Conservation (phyloP, 2,888 invertebrate genomes). For the Pandemis heparana region DNA sequence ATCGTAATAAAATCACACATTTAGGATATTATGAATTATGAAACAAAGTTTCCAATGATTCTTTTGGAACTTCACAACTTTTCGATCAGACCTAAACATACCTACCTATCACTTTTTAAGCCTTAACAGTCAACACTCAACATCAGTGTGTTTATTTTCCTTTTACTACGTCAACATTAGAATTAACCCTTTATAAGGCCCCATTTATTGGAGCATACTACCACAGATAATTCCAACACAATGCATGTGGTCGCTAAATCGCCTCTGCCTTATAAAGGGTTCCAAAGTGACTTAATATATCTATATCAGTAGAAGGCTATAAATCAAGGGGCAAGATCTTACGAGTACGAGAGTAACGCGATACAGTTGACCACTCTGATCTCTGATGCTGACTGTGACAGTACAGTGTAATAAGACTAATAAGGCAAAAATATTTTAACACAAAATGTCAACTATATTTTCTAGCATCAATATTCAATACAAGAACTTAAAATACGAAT, state of each 20-base stretch:
- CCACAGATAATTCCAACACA: no score
- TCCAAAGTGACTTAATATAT: no score
- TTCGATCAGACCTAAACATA: neutral
- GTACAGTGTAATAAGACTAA: neutral
- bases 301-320: no score
- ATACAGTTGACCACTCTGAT: no score
- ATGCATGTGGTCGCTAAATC: no score
- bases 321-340: no score
- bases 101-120: neutral
- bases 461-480: neutral
- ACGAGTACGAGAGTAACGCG: no score
- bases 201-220: no score
- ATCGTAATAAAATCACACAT: slow-evolving; percentile 46
- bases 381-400: no score
- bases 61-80: neutral
- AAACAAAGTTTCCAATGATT: neutral
- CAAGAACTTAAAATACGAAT: neutral
- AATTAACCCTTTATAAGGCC: no score
- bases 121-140: neutral
- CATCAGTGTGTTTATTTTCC: neutral
- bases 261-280: no score
- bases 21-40: neutral
- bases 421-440: neutral
- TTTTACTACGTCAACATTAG: neutral
- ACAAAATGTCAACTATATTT: neutral